Evolutionary conservation across 23 tunicate genomes (phyloP).

Genomic region (Trididemnum nubilum): DNA sequence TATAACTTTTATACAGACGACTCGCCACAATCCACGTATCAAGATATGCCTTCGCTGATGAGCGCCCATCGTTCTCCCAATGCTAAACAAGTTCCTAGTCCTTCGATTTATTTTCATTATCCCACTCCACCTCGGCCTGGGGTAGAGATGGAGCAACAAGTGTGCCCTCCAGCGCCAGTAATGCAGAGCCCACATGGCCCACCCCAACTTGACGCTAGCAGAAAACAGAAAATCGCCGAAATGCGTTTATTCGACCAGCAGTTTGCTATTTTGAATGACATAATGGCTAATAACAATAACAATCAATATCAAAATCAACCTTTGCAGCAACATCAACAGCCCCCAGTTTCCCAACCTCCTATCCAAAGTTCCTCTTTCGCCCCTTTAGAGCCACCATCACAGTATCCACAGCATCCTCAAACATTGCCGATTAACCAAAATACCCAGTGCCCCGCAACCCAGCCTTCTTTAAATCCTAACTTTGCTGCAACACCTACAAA

Average conservation of each 20-base stretch:
- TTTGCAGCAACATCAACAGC: not conserved
- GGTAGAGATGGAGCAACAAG: not conserved
- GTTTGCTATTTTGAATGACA: constrained; percentile 22
- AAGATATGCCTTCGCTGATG: constrained; percentile 53
- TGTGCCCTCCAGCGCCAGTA: not conserved
- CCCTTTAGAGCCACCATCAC: not conserved
- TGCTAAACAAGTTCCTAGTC: constrained; percentile 40
- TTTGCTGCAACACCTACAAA: not conserved
- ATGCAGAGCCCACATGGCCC: not conserved
- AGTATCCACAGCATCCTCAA: not conserved
- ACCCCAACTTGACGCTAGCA: not conserved
- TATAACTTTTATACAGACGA: constrained; percentile 22
- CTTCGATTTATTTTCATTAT: constrained; percentile 31
- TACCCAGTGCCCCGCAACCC: not conserved
- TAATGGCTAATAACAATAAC: constrained; percentile 2
- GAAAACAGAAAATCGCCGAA: constrained; percentile 15
- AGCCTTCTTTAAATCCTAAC: not conserved
- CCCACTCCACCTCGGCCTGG: not conserved
- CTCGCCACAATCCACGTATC: constrained; percentile 9
- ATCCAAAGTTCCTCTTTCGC: not conserved
- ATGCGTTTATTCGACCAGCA: constrained; percentile 24
- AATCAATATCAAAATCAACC: not conserved
- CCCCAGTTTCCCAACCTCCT: not conserved
- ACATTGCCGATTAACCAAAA: no score
- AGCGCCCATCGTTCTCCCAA: constrained; percentile 20